These are phyloP conservation scores for Siphamia tubifer DNA, from an alignment of 2,113 vertebrate species.

Conservation along the genomic window DNA sequence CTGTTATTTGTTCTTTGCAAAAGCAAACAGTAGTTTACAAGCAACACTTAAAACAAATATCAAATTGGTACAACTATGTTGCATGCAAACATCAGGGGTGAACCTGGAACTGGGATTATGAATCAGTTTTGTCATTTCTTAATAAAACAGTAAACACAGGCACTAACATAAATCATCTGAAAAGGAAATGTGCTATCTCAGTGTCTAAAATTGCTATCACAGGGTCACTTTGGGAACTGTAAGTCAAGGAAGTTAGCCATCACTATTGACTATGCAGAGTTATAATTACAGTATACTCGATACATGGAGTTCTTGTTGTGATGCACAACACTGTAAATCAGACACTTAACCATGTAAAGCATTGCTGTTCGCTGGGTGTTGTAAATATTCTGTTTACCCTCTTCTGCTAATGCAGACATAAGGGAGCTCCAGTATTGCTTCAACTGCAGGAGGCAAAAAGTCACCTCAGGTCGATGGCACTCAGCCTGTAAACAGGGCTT, in stretches of 20 bases:
- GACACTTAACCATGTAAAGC: constrained; percentile 39
- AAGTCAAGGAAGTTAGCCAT: neutral
- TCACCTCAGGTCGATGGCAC: constrained; percentile 99
- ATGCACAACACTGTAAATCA: constrained; percentile 26
- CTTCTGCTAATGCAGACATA: constrained; percentile 88
- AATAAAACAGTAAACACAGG: neutral
- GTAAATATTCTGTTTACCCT: constrained; percentile 58
- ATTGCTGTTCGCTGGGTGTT: constrained; percentile 40
- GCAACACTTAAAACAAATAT: neutral
- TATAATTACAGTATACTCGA: neutral
- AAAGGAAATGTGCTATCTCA: neutral
- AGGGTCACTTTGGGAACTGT: neutral
- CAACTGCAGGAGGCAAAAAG: constrained; percentile 96
- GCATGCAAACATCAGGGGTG: neutral
- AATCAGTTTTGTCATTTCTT: neutral
- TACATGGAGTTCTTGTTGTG: constrained; percentile 25
- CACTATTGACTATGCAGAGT: neutral
- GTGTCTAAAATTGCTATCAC: neutral
- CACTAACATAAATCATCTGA: neutral
- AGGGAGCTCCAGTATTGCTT: constrained; percentile 81
- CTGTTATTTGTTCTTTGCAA: neutral
- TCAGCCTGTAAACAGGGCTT: constrained; percentile 99
- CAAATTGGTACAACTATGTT: neutral
- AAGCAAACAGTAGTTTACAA: neutral
- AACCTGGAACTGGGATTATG: neutral